phyloP scores from a whole-genome alignment of 2,797 vertebrate species.

The Pipistrellus pygmaeus region DNA sequence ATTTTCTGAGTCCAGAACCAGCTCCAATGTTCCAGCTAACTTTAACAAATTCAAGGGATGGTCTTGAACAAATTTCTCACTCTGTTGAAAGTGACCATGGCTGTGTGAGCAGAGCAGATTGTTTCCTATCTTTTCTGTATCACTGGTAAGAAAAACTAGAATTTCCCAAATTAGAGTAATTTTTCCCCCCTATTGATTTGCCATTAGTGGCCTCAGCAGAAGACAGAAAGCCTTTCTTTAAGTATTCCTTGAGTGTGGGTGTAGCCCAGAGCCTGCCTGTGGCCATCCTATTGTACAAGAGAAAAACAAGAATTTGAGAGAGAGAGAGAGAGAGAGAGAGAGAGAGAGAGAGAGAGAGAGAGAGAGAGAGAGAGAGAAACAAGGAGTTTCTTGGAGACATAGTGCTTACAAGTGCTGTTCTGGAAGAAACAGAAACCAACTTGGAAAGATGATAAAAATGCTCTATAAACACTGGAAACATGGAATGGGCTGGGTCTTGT shows the following conservation, averaged over 20 bases:
- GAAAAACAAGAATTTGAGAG: not conserved
- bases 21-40: not conserved
- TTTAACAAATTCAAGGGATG: not conserved
- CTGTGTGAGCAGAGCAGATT: not conserved
- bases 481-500: not conserved
- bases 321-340: no score
- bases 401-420: not conserved
- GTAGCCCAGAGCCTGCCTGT: not conserved
- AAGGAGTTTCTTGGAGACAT: not conserved
- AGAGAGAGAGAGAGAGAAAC: not conserved
- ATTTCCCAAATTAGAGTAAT: slow-evolving; percentile 64
- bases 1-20: not conserved
- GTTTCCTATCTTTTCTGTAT: slow-evolving; percentile 27
- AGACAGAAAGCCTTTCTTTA: slow-evolving; percentile 52
- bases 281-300: not conserved
- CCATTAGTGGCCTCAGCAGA: not conserved
- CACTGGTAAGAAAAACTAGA: slow-evolving; percentile 34
- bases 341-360: not conserved
- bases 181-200: slow-evolving; percentile 63
- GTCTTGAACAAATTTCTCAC: not conserved
- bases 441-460: not conserved
- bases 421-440: not conserved
- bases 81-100: not conserved
- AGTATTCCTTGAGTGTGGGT: not conserved
- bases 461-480: not conserved